Percentiles rank a stretch among this genome's conserved stretches.
Conservation (phyloP, 2,113 vertebrate species). For the Grammomys dolichurus region DNA sequence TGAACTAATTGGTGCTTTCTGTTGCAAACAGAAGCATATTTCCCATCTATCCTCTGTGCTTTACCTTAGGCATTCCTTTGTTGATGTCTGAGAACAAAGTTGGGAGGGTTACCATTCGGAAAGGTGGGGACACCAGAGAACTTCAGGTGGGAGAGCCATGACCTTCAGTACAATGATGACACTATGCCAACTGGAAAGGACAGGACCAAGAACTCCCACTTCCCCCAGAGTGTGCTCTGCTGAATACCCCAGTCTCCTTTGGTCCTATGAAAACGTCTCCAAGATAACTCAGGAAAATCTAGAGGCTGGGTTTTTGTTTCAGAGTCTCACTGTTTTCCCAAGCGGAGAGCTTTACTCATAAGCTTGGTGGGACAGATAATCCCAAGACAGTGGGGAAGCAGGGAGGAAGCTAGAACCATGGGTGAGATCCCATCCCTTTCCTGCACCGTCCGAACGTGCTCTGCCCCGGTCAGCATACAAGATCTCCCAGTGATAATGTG, state of each 20-base stretch:
- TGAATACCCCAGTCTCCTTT: neutral
- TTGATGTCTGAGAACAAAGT: conserved; percentile 41
- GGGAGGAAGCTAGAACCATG: neutral
- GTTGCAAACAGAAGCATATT: conserved; percentile 51
- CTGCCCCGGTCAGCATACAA: neutral
- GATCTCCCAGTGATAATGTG: neutral
- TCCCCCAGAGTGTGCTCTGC: neutral
- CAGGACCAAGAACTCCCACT: neutral
- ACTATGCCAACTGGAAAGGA: neutral
- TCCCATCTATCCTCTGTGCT: conserved; percentile 43
- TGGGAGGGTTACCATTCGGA: neutral
- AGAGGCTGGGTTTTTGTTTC: neutral
- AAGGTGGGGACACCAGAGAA: neutral
- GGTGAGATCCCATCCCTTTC: neutral
- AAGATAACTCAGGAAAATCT: neutral
- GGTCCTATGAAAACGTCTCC: neutral
- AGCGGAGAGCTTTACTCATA: neutral
- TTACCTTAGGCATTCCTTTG: conserved; percentile 32
- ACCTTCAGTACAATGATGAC: neutral
- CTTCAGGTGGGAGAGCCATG: neutral
- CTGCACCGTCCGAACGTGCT: neutral
- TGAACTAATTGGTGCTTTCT: conserved; percentile 71
- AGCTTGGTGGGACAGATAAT: neutral
- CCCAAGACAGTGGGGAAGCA: neutral
- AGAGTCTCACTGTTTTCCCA: conserved; percentile 13